Conservation (phyloP, 2,113 vertebrate species). For the Tichodroma muraria region DNA sequence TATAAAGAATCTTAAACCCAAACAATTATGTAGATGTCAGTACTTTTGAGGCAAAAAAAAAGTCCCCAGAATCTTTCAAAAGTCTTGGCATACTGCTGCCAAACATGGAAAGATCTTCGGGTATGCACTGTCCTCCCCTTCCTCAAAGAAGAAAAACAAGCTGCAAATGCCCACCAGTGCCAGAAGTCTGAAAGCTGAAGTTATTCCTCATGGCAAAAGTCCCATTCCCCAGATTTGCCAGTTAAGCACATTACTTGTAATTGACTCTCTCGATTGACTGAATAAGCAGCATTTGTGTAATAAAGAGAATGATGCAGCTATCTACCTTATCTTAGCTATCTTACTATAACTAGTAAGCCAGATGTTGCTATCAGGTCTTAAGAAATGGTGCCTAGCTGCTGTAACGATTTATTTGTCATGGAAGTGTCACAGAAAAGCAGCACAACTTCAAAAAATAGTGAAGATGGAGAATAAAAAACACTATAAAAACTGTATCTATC, state of each 20-base stretch:
- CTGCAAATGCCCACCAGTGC: constrained; percentile 19
- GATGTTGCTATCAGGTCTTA: neutral
- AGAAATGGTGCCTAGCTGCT: neutral
- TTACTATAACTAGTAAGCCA: neutral
- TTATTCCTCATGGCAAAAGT: constrained; percentile 42
- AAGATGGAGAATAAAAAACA: neutral
- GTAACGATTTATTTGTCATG: neutral
- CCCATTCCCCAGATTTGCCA: constrained; percentile 20
- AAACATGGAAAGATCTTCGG: constrained; percentile 38
- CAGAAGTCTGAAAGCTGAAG: constrained; percentile 39
- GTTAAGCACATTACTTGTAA: constrained; percentile 20
- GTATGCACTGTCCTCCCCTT: constrained; percentile 19
- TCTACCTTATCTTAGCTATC: too few species aligned
- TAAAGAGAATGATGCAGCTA: neutral
- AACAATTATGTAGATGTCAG: constrained; percentile 30
- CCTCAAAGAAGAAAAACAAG: constrained; percentile 46
- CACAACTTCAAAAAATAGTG: neutral
- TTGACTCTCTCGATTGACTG: neutral
- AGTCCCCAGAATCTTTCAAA: neutral
- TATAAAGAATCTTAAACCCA: constrained; percentile 23
- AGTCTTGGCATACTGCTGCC: constrained; percentile 1
- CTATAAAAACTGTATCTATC: too few species aligned
- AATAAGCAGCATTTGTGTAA: neutral
- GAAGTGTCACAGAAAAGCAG: neutral
- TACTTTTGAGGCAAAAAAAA: constrained; percentile 23